Base-by-base conservation (phyloP, 2,797 vertebrate genomes). In the Sebastes oblongus region DNA sequence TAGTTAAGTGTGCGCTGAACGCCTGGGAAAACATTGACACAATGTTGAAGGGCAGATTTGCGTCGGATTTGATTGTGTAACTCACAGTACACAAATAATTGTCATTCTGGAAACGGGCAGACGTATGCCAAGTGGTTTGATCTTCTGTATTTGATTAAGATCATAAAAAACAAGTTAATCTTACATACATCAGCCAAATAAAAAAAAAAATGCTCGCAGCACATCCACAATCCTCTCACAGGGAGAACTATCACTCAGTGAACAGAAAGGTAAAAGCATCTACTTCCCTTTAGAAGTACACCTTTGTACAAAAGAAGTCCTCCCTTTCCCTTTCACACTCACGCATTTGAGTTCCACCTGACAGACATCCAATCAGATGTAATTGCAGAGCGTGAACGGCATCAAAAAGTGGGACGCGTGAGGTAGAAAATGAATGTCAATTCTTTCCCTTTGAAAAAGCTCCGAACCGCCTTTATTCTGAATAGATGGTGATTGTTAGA, bases 401-500 rank as follows among this genome's bases (percentile, higher is more conserved):
- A 20, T 59, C 30, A 56, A 56, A 58, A 29, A 20, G 25, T 50
- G 4, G 18, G 20, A 12, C 7, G 13, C 20, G 58, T 46, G 20
- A 52, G 52, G 32, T 50, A n/a, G 61, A 25, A 42, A 61, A 20
- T 8, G 0, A 52, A 52, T 30, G 62, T 70, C 27, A n/a, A n/a
- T 27, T 52, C 30, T 58, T 16, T 27, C 27, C 18, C 64, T 20
- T 76, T 39, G 39, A 18, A 73, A 65, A 81, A 60, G 59, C 68
- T 60, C 18, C 10, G 30, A 32, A 22, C 22, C n/a, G 1, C 16
- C 10, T 58, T 27, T 54, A 16, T 58, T 34, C 68, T 68, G 30
- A 83, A 82, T 66, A 81, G 66, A 42, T 5, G n/a, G 8, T 77
- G 68, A 77, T 78, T 78, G 77, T 72, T 55, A 22, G 52, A 34